Evolutionary conservation across 2,113 vertebrate genomes (phyloP).

Genomic region (Python bivittatus): DNA sequence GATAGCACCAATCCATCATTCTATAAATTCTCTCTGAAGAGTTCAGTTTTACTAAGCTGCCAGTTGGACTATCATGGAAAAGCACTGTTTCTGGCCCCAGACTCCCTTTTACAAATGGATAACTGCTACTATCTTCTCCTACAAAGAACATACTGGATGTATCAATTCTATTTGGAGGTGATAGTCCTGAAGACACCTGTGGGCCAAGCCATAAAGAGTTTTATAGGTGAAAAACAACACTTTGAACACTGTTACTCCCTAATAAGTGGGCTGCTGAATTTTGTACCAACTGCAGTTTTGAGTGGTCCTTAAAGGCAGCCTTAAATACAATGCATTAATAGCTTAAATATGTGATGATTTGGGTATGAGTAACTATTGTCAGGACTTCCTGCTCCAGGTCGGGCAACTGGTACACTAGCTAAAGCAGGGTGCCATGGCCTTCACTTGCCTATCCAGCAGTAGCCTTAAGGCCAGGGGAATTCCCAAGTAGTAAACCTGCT

Average conservation of each 20-base stretch:
- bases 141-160: not conserved
- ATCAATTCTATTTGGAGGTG: not conserved
- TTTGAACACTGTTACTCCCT: not conserved
- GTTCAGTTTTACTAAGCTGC: not conserved
- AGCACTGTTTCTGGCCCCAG: not conserved
- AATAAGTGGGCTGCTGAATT: not conserved
- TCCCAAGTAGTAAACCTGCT: not conserved
- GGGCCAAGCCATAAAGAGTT: not conserved
- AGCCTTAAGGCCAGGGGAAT: not conserved
- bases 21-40: not conserved
- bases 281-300: not conserved
- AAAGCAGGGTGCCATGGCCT: not conserved
- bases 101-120: not conserved
- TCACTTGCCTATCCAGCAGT: not conserved
- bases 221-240: not conserved
- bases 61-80: not conserved
- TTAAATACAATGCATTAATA: not conserved
- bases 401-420: not conserved
- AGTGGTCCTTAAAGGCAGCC: not conserved
- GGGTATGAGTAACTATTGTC: not conserved
- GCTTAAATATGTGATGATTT: not conserved
- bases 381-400: not conserved
- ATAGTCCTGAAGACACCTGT: not conserved
- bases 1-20: not conserved
- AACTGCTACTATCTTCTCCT: not conserved